Percentiles rank a stretch among this genome's conserved stretches.
Conservation (phyloP, 2,888 invertebrate genomes). For the Drosophila dives region DNA sequence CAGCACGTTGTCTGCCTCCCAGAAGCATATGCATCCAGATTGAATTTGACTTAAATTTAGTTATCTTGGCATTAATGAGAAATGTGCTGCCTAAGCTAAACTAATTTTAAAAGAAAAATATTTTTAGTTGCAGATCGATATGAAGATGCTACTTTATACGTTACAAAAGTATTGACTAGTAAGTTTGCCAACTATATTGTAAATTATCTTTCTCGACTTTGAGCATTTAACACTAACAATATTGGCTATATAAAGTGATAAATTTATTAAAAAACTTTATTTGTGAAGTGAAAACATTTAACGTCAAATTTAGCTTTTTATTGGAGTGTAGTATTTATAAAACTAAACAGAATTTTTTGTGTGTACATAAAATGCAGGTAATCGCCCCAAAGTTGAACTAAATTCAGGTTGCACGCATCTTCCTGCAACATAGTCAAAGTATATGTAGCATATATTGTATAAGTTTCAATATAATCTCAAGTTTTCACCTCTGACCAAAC, state of each 20-base stretch:
- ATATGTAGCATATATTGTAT: slow-evolving; percentile 5
- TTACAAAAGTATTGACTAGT: neutral
- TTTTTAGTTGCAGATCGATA: neutral
- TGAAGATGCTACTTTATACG: neutral
- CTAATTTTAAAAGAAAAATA: neutral
- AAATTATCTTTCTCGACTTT: neutral
- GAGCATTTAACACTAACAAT: neutral
- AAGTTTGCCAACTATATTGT: neutral
- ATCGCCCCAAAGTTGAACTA: slow-evolving; percentile 17
- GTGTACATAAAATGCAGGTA: neutral
- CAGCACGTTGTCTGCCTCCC: slow-evolving; percentile 39
- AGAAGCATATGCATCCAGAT: slow-evolving; percentile 68
- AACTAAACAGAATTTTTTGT: neutral
- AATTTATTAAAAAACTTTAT: neutral
- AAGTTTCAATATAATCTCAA: slow-evolving; percentile 43
- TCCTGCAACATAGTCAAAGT: slow-evolving; percentile 18
- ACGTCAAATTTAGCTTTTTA: neutral
- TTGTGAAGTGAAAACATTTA: neutral
- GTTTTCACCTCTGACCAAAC: slow-evolving; percentile 65
- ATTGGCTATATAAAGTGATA: neutral
- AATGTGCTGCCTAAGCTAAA: slow-evolving; percentile 14
- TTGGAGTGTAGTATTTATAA: neutral
- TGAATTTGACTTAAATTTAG: slow-evolving; percentile 68
- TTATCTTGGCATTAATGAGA: slow-evolving; percentile 53
- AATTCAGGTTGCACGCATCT: slow-evolving; percentile 20